Conservation (phyloP, 2,797 vertebrate species). For the Poliocrania exsul region DNA sequence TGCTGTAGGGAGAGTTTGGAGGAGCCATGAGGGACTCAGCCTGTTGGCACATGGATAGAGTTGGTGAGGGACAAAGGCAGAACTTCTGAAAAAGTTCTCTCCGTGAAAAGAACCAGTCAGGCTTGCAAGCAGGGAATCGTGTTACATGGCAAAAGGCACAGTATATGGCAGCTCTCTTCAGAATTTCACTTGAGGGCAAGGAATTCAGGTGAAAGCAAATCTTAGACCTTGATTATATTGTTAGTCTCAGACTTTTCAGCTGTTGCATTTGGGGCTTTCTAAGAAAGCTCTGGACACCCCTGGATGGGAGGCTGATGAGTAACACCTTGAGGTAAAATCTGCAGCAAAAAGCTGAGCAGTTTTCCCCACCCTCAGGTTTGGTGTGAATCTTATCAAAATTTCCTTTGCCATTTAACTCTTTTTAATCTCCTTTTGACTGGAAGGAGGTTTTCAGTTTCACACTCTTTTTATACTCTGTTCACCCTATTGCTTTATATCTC, state of each 20-base stretch:
- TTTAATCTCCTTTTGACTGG: constrained; percentile 12
- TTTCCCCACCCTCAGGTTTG: neutral
- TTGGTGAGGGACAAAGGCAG: neutral
- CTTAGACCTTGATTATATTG: neutral
- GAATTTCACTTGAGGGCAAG: neutral
- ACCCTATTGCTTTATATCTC: neutral
- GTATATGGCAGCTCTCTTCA: neutral
- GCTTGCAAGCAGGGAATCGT: neutral
- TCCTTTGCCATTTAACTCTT: neutral
- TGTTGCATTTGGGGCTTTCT: neutral
- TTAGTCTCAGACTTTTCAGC: neutral
- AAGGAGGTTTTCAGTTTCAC: neutral
- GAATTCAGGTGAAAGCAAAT: neutral
- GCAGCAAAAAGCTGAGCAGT: neutral
- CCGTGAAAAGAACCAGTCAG: neutral
- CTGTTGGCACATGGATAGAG: neutral
- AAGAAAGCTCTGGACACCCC: neutral
- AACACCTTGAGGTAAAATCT: neutral
- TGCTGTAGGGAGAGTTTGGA: neutral
- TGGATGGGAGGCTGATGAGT: neutral
- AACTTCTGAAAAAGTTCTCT: neutral
- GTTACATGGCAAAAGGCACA: neutral
- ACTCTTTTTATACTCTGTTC: constrained; percentile 14
- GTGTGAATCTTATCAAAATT: neutral
- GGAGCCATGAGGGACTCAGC: neutral